Evolutionary conservation across 2,888 invertebrate species (phyloP).

Genomic region (Caenorhabditis becei): DNA sequence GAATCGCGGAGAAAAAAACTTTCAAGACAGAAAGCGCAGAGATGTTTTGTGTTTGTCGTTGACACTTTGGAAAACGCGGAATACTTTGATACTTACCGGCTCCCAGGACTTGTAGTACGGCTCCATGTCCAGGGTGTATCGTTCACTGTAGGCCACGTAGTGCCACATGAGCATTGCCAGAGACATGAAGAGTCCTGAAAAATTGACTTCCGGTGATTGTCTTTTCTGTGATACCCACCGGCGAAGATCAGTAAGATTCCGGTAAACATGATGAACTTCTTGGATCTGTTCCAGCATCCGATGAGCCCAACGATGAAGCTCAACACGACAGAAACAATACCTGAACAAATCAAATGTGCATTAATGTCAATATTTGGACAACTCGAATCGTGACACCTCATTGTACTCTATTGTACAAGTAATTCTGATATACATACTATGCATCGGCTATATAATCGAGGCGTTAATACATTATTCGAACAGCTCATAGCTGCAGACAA

Average conservation of each 20-base stretch:
- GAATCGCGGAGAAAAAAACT: neutral
- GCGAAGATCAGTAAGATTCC: constrained; percentile 39
- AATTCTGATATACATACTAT: constrained; percentile 48
- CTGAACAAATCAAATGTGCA: constrained; percentile 81
- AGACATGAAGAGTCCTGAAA: constrained; percentile 87
- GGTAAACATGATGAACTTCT: constrained; percentile 94
- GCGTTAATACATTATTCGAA: constrained; percentile 27
- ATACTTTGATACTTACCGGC: constrained; percentile 74
- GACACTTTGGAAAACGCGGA: neutral
- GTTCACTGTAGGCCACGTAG: constrained; percentile 90
- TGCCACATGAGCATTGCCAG: constrained; percentile 92
- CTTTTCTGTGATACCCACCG: too few species aligned
- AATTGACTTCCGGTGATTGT: too few species aligned
- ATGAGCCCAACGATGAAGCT: constrained; percentile 96
- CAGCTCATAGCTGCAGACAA: neutral
- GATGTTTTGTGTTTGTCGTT: neutral
- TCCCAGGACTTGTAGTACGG: constrained; percentile 94
- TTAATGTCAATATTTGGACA: constrained; percentile 62
- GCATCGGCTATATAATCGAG: constrained; percentile 13
- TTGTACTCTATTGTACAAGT: constrained; percentile 57
- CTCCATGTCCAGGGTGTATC: constrained; percentile 93
- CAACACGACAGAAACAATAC: constrained; percentile 92
- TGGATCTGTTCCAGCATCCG: constrained; percentile 96
- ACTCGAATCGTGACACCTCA: constrained; percentile 57
- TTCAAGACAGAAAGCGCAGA: constrained; percentile 6